Base-by-base conservation (phyloP, 2,888 invertebrate species). In the Phytoseiulus persimilis region DNA sequence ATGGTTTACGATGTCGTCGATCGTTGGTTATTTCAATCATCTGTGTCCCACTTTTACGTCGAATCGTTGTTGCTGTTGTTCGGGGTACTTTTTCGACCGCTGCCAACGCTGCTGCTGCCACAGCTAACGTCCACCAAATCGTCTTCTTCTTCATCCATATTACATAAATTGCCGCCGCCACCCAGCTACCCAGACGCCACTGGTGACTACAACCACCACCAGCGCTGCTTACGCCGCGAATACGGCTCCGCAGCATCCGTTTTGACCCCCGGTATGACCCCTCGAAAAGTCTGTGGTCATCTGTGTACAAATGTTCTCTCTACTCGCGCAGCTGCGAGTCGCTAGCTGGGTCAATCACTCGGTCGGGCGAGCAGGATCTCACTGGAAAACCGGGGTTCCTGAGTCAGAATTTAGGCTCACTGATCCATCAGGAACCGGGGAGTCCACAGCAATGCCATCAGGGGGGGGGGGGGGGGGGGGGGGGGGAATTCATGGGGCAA, bases 1-100 rank as follows among this genome's bases (percentile, higher is more conserved):
- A 65, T 65, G 65, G 65, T 65, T 65, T 65, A 65, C 65, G 65
- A 65, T 65, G 65, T 65, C 65, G 65, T 65, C 65, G 65, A 65
- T 65, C 65, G 23, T 65, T 65, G 23, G 65, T 65, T 65, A 65
- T 65, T 65, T 65, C 65, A 65, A 65, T 65, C 65, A 65, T 65
- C 65, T 65, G 65, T 65, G 65, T 65, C 65, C 65, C 65, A 65
- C 65, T 65, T 65, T 65, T 65, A 18, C 65, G 28, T 65, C 9
- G 65, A 65, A 14, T 65, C 65, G 14, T 28, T 65, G 65, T 65
- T 23, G 65, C 65, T 28, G 65, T 65, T 65, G 65, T 65, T 65
- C 65, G 65, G 5, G 65, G 65, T 65, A 65, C 9, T 65, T 23
- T 65, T 28, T 6, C 65, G 5, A 23, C 65, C 18, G 18, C 5